Evolutionary conservation across 2,888 invertebrate genomes (phyloP), one percentile per base, ranked within the genome.

Genomic region (Leptopilina myrica): DNA sequence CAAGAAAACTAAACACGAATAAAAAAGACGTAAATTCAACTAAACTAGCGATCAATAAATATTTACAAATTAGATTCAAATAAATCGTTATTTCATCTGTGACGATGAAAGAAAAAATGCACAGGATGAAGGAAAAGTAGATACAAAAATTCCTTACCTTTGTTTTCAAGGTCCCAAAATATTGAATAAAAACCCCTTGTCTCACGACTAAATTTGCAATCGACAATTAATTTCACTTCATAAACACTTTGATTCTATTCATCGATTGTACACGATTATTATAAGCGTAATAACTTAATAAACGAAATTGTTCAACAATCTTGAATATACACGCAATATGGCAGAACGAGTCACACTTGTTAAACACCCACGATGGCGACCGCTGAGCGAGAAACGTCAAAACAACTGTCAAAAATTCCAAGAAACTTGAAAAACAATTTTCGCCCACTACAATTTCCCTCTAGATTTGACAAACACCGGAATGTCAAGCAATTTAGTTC

Each of bases 241-340:
- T 73, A 73, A 73, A 73, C 73, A 73, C 73, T 73, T 33, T 11
- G 56, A 9, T 33, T 73, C 26, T 46, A 56, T 26, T 73, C 73
- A 56, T 73, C 26, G 73, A 73, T 56, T 33, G 73, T 33, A 33
- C 8, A 73, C 56, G 73, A n/a, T 56, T 56, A 26, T 14, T 14
- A 33, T 33, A 53, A 8, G 26, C 40, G 59, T 20, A 64, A 33
- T 64, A 43, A 64, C 2, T n/a, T 64, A 43, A 43, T 62, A 43
- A 76, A 62, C 11, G 64, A 46, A 76, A 64, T 43, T 49, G 12
- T 64, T 76, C 43, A 64, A 76, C 20, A 76, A 76, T 76, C 76
- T 76, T 64, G 33, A 56, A 76, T 75, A 59, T 59, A 12, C 84
- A 83, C 83, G 80, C 86, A 86, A 86, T 86, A 86, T 86, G 86